Percentiles rank a stretch among this genome's conserved stretches.
Conservation (phyloP, 2,113 vertebrate species). For the Pagrus major region DNA sequence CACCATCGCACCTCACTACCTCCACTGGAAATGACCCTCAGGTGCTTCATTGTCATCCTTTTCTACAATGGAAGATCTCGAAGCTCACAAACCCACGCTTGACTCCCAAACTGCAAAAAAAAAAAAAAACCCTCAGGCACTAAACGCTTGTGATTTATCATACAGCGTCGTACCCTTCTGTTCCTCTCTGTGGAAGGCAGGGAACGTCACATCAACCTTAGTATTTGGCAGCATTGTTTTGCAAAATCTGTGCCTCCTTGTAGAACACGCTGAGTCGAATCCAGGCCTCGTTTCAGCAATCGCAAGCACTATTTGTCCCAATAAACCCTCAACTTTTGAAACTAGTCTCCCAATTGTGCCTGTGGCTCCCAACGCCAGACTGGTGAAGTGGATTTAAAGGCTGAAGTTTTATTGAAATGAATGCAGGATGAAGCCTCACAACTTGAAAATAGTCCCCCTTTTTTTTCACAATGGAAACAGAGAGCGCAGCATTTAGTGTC, state of each 20-base stretch:
- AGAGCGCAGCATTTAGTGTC: slow-evolving; percentile 40
- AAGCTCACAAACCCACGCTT: background rate
- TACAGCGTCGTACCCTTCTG: background rate
- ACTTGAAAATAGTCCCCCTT: slow-evolving; percentile 6
- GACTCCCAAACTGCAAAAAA: slow-evolving; percentile 2
- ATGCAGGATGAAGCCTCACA: slow-evolving; percentile 17
- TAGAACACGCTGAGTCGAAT: slow-evolving; percentile 22
- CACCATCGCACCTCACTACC: background rate
- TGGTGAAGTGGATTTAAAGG: slow-evolving; percentile 38
- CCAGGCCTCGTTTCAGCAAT: slow-evolving; percentile 29
- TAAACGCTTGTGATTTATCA: background rate
- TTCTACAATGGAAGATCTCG: background rate
- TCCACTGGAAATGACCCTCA: background rate
- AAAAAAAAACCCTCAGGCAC: background rate
- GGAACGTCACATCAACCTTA: background rate
- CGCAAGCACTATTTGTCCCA: slow-evolving; percentile 38
- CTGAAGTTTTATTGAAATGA: slow-evolving; percentile 43
- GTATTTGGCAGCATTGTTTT: slow-evolving; percentile 17
- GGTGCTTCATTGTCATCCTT: background rate
- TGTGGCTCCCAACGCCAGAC: slow-evolving; percentile 13
- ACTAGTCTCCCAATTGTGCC: slow-evolving; percentile 22
- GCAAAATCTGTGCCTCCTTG: slow-evolving; percentile 32
- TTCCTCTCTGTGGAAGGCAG: slow-evolving; percentile 5
- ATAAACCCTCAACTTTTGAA: slow-evolving; percentile 48
- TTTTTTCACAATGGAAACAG: background rate